A percentile compares a stretch with the other conserved stretches of the same genome.
phyloP scores from a whole-genome alignment of 2,888 invertebrate species.

The Allolobophora icterica region DNA sequence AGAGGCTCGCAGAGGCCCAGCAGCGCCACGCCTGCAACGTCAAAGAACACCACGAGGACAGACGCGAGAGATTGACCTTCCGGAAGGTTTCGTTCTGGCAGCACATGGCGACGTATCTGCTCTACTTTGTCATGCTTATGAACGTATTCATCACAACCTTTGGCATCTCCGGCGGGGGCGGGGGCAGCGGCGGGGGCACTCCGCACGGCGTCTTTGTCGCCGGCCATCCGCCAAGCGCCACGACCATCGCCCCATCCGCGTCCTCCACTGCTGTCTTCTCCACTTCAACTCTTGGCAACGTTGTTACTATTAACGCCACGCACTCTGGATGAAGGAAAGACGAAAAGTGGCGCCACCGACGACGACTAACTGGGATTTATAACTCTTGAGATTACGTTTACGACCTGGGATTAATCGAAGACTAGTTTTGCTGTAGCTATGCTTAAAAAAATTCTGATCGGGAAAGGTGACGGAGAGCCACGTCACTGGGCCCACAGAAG shows the following conservation, averaged over 20 bases:
- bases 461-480: neutral
- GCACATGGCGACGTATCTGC: constrained; percentile 50
- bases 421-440: neutral
- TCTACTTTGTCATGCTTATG: constrained; percentile 50
- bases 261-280: neutral
- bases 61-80: constrained; percentile 47
- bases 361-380: too few relatives aligned
- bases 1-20: constrained; percentile 47
- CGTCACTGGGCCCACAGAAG: neutral
- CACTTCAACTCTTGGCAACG: neutral
- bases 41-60: constrained; percentile 48
- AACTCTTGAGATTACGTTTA: too few relatives aligned
- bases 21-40: constrained; percentile 49
- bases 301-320: neutral
- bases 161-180: constrained; percentile 47
- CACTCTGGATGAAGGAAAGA: neutral
- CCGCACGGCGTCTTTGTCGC: constrained; percentile 33
- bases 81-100: constrained; percentile 50
- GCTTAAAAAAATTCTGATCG: neutral
- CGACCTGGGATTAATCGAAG: too few relatives aligned
- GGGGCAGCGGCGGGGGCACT: neutral
- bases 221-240: neutral
- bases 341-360: neutral
- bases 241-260: neutral
- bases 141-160: constrained; percentile 51